phyloP scores from a whole-genome alignment of 2,888 invertebrate species.

The Apodemia duryi region DNA sequence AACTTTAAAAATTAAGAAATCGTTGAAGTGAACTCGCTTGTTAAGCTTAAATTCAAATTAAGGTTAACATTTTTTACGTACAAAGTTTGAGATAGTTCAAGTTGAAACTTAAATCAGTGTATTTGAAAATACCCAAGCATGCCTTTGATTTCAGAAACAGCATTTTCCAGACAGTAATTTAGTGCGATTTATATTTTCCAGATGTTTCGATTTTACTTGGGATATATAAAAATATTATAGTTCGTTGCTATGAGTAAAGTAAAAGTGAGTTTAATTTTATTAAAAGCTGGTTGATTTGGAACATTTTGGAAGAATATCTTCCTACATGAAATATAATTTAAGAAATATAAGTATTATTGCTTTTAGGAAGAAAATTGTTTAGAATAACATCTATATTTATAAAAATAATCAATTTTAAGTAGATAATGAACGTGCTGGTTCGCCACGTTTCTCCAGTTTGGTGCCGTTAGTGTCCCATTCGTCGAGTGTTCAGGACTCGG shows the following conservation, averaged over 20 bases:
- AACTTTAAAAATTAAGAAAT: not conserved
- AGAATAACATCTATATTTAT: too few species aligned
- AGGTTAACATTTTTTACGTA: not conserved
- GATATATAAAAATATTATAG: not conserved
- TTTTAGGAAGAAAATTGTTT: too few species aligned
- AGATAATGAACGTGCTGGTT: too few species aligned
- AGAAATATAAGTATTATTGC: not conserved
- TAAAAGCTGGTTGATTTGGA: not conserved
- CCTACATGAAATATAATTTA: not conserved
- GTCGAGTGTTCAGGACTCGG: too few species aligned
- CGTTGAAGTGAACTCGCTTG: not conserved
- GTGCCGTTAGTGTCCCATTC: too few species aligned
- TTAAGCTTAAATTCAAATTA: conserved; percentile 1
- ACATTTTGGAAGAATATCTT: not conserved
- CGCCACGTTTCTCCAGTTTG: too few species aligned
- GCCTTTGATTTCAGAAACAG: conserved; percentile 3
- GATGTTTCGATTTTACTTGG: not conserved
- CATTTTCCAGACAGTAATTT: not conserved
- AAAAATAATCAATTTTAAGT: too few species aligned
- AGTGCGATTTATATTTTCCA: not conserved
- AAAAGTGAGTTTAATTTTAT: not conserved
- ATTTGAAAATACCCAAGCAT: not conserved
- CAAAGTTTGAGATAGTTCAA: conserved; percentile 9
- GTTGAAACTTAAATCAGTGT: conserved; percentile 15
- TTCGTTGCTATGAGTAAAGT: not conserved